phyloP scores from a whole-genome alignment of 2,888 invertebrate species.

The Pseudolycoriella hygida region DNA sequence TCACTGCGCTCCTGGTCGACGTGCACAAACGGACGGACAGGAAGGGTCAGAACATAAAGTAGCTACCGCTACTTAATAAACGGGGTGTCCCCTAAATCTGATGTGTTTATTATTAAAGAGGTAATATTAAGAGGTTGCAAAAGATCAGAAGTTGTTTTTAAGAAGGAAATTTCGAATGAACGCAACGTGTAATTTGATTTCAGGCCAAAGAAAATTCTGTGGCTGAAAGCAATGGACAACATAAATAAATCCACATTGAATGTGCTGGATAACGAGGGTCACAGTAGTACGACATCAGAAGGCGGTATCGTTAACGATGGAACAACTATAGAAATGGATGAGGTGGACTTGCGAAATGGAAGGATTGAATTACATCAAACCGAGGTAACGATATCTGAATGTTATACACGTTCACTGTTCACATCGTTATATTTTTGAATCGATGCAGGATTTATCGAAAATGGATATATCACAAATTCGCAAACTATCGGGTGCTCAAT shows the following conservation, averaged over 20 bases:
- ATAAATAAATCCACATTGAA: constrained; percentile 1
- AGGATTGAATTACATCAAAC: background rate
- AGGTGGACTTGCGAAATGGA: background rate
- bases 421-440: too few species aligned
- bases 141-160: too few species aligned
- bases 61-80: too few species aligned
- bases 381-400: background rate
- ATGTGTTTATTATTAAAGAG: too few species aligned
- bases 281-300: constrained; percentile 3
- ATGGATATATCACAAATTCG: constrained; percentile 26
- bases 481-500: constrained; percentile 19
- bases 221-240: constrained; percentile 12
- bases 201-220: constrained; percentile 5
- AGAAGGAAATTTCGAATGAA: too few species aligned
- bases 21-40: too few species aligned
- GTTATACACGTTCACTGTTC: background rate
- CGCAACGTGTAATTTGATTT: background rate
- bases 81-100: too few species aligned
- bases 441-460: background rate
- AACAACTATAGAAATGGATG: constrained; percentile 9
- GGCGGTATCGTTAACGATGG: constrained; percentile 13
- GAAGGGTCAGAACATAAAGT: too few species aligned
- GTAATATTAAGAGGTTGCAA: too few species aligned
- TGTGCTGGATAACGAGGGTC: background rate
- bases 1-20: too few species aligned